A percentile compares a stretch with the other conserved stretches of the same genome.
Conservation (phyloP, 2,888 invertebrate species). For the Crossocerus cetratus region DNA sequence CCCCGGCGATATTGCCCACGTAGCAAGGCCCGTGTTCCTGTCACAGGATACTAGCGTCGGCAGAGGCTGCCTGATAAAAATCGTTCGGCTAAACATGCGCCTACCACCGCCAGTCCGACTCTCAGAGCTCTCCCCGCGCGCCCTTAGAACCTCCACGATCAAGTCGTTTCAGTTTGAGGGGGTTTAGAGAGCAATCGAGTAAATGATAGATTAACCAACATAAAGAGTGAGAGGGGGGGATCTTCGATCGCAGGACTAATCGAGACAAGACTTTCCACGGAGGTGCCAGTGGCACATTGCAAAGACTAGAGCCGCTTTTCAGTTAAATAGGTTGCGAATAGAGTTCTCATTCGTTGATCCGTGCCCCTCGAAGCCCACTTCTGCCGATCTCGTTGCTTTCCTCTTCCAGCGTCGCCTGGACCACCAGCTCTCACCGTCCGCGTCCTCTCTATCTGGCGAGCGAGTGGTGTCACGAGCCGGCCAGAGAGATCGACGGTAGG, state of each 20-base stretch:
- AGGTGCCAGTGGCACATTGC: constrained; percentile 37
- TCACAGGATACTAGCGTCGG: too few relatives aligned
- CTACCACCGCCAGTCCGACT: too few relatives aligned
- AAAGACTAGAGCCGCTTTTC: constrained; percentile 36
- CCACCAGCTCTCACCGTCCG: not conserved
- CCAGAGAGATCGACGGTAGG: constrained; percentile 40
- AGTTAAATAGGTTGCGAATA: constrained; percentile 21
- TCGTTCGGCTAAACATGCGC: too few relatives aligned
- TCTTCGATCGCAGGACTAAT: constrained; percentile 39
- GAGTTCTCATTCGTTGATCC: constrained; percentile 50
- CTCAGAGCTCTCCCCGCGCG: not conserved
- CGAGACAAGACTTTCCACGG: constrained; percentile 10
- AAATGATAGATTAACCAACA: too few relatives aligned
- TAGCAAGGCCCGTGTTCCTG: constrained; percentile 1
- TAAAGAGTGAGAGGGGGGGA: not conserved
- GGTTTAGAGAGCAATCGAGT: too few relatives aligned
- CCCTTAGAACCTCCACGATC: too few relatives aligned
- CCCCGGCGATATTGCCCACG: constrained; percentile 29
- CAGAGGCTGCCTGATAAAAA: too few relatives aligned
- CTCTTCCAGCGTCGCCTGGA: constrained; percentile 6
- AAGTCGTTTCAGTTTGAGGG: too few relatives aligned
- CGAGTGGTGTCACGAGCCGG: constrained; percentile 68
- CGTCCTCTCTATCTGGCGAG: not conserved
- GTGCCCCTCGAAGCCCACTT: constrained; percentile 10
- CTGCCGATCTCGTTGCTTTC: not conserved